Conservation (phyloP, 2,888 invertebrate genomes). For the Sussaba pulchella region DNA sequence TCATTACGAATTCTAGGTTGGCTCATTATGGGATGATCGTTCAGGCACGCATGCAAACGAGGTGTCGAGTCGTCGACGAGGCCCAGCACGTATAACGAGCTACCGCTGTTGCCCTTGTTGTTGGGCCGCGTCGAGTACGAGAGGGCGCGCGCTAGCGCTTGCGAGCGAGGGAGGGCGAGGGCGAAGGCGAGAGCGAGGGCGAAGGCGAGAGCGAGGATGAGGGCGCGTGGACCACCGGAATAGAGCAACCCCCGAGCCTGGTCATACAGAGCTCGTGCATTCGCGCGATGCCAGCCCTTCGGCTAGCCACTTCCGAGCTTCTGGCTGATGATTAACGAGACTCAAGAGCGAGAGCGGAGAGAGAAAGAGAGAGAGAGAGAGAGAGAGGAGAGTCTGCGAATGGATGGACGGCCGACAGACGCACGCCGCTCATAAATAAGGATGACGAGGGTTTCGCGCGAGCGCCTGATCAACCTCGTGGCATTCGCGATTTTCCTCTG, state of each 20-base stretch:
- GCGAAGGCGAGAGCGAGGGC: too few relatives aligned
- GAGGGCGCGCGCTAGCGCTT: not conserved
- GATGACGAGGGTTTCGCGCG: conserved; percentile 55
- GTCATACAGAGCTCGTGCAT: conserved; percentile 28
- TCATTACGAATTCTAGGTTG: conserved; percentile 54
- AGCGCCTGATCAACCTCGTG: not conserved
- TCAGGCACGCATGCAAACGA: conserved; percentile 61
- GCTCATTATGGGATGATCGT: conserved; percentile 63
- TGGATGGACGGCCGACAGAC: conserved; percentile 56
- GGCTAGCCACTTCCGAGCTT: conserved; percentile 48
- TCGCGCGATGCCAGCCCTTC: conserved; percentile 16
- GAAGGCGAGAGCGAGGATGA: too few relatives aligned
- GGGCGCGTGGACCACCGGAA: not conserved
- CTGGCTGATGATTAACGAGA: conserved; percentile 67
- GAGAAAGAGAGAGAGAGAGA: conserved; percentile 30
- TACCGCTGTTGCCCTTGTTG: conserved; percentile 38
- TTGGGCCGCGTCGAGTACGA: not conserved
- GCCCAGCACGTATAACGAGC: conserved; percentile 17
- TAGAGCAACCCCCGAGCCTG: conserved; percentile 22
- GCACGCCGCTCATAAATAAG: conserved; percentile 67
- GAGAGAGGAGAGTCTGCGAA: conserved; percentile 40
- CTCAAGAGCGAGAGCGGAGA: conserved; percentile 46
- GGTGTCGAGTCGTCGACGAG: conserved; percentile 57
- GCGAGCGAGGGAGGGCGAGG: too few relatives aligned
- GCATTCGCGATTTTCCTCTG: conserved; percentile 29